These are phyloP conservation scores for Caenorhabditis sinica DNA, from an alignment of 2,888 invertebrate species.

Conservation along the genomic window DNA sequence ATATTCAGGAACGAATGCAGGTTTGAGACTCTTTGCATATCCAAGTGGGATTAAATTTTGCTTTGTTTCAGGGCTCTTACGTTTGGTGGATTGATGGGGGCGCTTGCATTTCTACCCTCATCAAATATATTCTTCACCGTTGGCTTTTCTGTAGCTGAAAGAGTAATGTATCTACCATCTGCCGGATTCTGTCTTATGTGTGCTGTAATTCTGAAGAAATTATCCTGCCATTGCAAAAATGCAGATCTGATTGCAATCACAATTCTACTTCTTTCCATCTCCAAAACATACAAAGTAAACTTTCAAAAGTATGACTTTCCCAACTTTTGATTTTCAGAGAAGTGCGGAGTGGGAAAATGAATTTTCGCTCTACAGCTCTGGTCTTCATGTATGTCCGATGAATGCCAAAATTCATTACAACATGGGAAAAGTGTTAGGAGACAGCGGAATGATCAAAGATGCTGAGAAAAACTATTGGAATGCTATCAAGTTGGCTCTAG, in stretches of 20 bases:
- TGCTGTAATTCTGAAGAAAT: conserved; percentile 34
- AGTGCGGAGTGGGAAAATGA: conserved; percentile 73
- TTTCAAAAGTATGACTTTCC: not conserved
- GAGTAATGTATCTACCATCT: conserved; percentile 91
- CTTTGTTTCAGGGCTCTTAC: conserved; percentile 36
- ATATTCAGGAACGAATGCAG: conserved; percentile 57
- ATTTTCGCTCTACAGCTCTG: conserved; percentile 89
- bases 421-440: conserved; percentile 91
- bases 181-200: conserved; percentile 86
- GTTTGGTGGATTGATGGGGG: conserved; percentile 86
- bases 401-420: conserved; percentile 95
- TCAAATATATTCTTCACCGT: conserved; percentile 91
- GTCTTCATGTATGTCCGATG: conserved; percentile 91
- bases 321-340: conserved; percentile 59
- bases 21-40: conserved; percentile 18
- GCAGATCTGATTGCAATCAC: conserved; percentile 42
- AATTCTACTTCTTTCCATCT: conserved; percentile 39
- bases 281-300: conserved; percentile 51
- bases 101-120: conserved; percentile 91
- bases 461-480: conserved; percentile 89
- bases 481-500: conserved; percentile 70
- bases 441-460: conserved; percentile 87
- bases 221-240: conserved; percentile 33
- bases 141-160: conserved; percentile 93
- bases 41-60: not conserved